These are phyloP conservation scores for Oncopodura yosiiana DNA, from an alignment of 1,140 invertebrate species.

Conservation along the genomic window DNA sequence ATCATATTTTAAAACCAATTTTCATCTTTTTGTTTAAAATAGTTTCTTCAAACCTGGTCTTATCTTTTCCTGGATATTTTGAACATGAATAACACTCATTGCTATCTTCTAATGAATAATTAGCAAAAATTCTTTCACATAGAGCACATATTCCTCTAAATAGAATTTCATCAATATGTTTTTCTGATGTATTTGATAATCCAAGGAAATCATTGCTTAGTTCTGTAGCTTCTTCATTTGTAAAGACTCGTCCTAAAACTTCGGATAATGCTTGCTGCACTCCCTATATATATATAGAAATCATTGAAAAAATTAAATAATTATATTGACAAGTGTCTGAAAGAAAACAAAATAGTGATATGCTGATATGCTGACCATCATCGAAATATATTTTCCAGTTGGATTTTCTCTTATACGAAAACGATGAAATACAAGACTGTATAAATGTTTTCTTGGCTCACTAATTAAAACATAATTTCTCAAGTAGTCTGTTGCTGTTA, in stretches of 20 bases:
- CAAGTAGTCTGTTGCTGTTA: constrained; percentile 23
- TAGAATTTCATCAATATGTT: constrained; percentile 5
- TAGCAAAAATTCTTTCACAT: constrained; percentile 23
- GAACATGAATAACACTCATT: constrained; percentile 17
- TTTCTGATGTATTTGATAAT: background rate
- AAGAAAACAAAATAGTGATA: background rate
- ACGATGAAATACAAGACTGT: constrained; percentile 26
- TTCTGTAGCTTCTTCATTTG: constrained; percentile 2
- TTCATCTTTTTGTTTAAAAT: background rate
- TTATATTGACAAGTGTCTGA: background rate
- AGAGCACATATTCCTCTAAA: constrained; percentile 27
- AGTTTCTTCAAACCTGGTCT: constrained; percentile 13
- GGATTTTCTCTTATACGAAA: constrained; percentile 28
- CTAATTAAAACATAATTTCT: constrained; percentile 20
- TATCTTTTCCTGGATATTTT: constrained; percentile 7
- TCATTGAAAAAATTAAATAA: background rate
- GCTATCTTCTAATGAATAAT: constrained; percentile 22
- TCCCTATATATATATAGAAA: constrained; percentile 4
- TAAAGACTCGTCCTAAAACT: constrained; percentile 19
- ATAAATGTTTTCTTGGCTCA: constrained; percentile 22
- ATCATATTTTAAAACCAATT: too few relatives aligned
- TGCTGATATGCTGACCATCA: constrained; percentile 5
- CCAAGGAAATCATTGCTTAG: constrained; percentile 5
- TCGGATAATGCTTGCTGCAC: constrained; percentile 18
- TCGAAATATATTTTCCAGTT: constrained; percentile 20